Percentiles rank a stretch among this genome's conserved stretches.
phyloP scores from a whole-genome alignment of 2,113 vertebrate genomes.

The Genyomyrus donnyi region DNA sequence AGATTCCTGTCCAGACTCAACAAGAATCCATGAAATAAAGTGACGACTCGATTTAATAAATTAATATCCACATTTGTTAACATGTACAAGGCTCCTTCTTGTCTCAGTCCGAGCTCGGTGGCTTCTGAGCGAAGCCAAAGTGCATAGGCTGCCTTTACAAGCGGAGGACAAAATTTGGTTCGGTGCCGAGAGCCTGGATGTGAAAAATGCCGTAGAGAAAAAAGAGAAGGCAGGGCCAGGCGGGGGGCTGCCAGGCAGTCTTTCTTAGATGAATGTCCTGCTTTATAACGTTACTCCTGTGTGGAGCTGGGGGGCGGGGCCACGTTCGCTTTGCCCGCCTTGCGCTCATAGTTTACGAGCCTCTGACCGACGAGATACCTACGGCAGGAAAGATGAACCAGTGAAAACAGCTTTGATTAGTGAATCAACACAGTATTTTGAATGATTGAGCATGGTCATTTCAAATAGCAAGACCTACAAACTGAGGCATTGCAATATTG shows the following conservation, averaged over 20 bases:
- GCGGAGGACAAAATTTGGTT: conserved; percentile 53
- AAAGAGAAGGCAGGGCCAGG: conserved; percentile 10
- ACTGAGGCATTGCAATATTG: not conserved
- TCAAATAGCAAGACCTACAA: not conserved
- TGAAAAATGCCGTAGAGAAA: conserved; percentile 53
- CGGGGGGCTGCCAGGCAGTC: conserved; percentile 33
- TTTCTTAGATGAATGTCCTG: not conserved
- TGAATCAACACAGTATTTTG: not conserved
- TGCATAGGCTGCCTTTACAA: conserved; percentile 71
- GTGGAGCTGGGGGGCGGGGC: conserved; percentile 68
- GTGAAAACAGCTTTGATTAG: not conserved
- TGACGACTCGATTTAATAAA: conserved; percentile 99
- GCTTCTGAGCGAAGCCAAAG: conserved; percentile 80
- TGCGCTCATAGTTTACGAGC: conserved; percentile 95
- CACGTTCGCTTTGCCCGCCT: conserved; percentile 75
- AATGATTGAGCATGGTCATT: not conserved
- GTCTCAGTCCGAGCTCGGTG: conserved; percentile 66
- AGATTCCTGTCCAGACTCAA: conserved; percentile 23
- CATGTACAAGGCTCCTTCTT: conserved; percentile 93
- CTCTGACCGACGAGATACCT: conserved; percentile 97
- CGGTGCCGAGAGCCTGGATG: conserved; percentile 51
- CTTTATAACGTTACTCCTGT: conserved; percentile 61
- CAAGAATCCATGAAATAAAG: conserved; percentile 62
- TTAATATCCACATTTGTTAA: conserved; percentile 84
- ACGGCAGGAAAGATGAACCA: conserved; percentile 13